phyloP scores from a whole-genome alignment of 2,797 vertebrate species.

The Acanthurus leucopareius region DNA sequence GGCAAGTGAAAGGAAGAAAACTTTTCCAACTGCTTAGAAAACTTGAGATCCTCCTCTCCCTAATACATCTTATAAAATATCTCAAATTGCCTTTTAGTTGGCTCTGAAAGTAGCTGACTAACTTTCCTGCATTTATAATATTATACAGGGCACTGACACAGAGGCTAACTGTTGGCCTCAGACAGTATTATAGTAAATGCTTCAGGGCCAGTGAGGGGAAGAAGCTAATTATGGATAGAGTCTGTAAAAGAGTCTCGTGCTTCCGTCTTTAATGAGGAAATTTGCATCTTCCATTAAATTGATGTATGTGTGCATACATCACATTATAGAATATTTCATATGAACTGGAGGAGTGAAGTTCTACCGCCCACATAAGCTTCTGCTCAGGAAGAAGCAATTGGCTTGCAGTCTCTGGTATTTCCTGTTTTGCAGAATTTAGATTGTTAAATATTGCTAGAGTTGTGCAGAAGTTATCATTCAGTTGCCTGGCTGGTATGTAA shows the following conservation, averaged over 20 bases:
- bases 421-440: constrained; percentile 45
- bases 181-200: constrained; percentile 74
- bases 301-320: constrained; percentile 85
- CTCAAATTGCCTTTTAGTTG: constrained; percentile 28
- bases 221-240: constrained; percentile 78
- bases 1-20: neutral
- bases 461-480: constrained; percentile 35
- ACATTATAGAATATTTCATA: constrained; percentile 77
- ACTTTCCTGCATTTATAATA: constrained; percentile 52
- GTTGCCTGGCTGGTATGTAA: constrained; percentile 27
- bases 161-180: constrained; percentile 71
- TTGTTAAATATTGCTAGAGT: constrained; percentile 44
- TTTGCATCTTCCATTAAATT: constrained; percentile 96
- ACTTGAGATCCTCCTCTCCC: constrained; percentile 5
- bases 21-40: constrained; percentile 9
- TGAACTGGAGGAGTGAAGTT: constrained; percentile 73
- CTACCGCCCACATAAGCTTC: constrained; percentile 55
- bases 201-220: constrained; percentile 72
- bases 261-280: constrained; percentile 92
- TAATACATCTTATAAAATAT: constrained; percentile 33
- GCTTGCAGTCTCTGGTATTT: constrained; percentile 36
- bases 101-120: constrained; percentile 13
- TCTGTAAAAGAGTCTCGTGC: constrained; percentile 73
- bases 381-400: constrained; percentile 60
- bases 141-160: constrained; percentile 29